Base-by-base conservation (phyloP, 1,140 invertebrate genomes). In the Matsumurasca onukii region DNA sequence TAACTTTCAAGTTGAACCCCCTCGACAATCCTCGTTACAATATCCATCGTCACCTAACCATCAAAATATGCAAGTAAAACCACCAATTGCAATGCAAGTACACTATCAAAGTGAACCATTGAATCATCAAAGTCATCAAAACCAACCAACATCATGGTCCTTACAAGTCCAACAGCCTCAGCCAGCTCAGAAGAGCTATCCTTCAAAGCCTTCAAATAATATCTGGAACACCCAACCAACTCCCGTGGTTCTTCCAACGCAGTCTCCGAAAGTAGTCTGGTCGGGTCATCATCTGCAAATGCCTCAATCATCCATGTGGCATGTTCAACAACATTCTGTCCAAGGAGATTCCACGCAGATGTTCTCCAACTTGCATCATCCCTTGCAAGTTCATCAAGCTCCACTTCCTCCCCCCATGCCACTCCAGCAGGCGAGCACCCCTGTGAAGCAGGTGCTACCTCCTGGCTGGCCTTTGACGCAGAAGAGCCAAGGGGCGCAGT, bases 271-370 rank as follows among this genome's bases (percentile, higher is more conserved):
- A 13, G 55, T 59, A 3, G n/a, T 59, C 25, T 59, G 55, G 55
- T 59, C 55, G 12, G 55, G 55, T 9, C 55, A 59, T 29, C 55
- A 59, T 59, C 55, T 59, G 2, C 55, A 59, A 24, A 59, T 24
- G 22, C 55, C 55, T 59, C 55, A 59, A 27, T 27, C 25, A 13
- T 27, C 22, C 22, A 59, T 59, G 55, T 59, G 55, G 55, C 55
- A 59, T 29, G 55, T 59, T 9, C 55, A 59, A 24, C 55, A 59
- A 24, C 55, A 59, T 24, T 22, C 15, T 25, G 15, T 24, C 9
- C 15, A 15, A 22, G 3, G 30, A 12, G 55, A 5, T 27, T 5
- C 25, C 9, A 27, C n/a, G 24, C 15, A 5, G 1, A 27, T 24
- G 15, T 1, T 27, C 3, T 25, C 25, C 3, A 5, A 5, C 5